Evolutionary conservation across 2,888 invertebrate species (phyloP), one percentile per base, ranked within the genome.

Genomic region (Lymantria dispar): DNA sequence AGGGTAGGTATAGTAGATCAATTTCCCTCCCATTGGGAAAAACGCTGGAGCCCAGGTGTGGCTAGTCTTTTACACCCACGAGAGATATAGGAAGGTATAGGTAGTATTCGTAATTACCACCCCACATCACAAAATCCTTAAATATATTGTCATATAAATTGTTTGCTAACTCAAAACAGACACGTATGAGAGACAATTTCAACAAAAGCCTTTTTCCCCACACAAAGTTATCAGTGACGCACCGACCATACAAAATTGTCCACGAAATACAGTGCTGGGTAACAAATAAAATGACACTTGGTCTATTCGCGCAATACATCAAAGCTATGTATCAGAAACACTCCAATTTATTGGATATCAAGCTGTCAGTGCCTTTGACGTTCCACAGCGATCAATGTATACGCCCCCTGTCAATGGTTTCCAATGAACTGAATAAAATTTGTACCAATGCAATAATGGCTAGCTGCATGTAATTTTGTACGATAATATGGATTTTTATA

Each of bases 291-390:
- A 58, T 63, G 63, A 65, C 64, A 58, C 48, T 54, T 55, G 50
- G 36, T 53, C 30, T 47, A 55, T 43, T 38, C 45, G 45, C 45
- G 43, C 48, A 44, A 53, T 13, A 67, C 64, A 53, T 59, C 61
- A 64, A 67, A 64, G 64, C 55, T 37, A 15, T 51, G 48, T 61
- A 54, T 61, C 64, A 52, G 50, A 54, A 55, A 50, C 69, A 69
- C 74, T 76, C 53, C 69, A 70, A 67, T 71, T 74, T 76, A 74
- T 75, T 73, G 73, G 72, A 76, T 75, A 76, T 75, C 70, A 70
- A 62, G 53, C 68, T 67, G 73, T 71, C 77, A 69, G 61, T 69
- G 68, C 60, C 65, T 73, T 72, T 76, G 74, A 76, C 69, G 67
- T 60, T 58, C 55, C 53, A 68, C 51, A 48, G 45, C 62, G 52